These are phyloP conservation scores for Tokudaia muenninki DNA, from an alignment of 2,797 vertebrate genomes.

Conservation along the genomic window DNA sequence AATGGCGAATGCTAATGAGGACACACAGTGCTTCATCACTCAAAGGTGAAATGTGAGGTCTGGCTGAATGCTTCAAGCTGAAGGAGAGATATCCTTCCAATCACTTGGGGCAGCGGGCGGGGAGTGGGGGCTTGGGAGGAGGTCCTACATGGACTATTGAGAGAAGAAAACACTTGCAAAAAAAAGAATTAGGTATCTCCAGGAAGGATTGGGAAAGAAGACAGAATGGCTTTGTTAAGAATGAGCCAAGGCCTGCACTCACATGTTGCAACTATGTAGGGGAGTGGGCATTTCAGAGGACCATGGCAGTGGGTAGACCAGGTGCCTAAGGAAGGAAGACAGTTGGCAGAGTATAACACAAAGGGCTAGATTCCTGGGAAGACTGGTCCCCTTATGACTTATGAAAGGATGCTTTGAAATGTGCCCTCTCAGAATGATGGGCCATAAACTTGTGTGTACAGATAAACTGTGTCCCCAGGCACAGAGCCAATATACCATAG, in stretches of 20 bases:
- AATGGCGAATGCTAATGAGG: background rate
- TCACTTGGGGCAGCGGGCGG: background rate
- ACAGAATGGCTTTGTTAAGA: accelerated
- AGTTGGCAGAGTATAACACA: accelerated
- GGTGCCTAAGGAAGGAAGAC: background rate
- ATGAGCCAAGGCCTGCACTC: no score
- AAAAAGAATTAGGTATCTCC: background rate
- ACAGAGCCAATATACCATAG: background rate
- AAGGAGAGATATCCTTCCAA: background rate
- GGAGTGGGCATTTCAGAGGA: background rate
- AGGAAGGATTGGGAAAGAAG: background rate
- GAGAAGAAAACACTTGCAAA: background rate
- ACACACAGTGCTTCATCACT: background rate
- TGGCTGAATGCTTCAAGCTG: background rate
- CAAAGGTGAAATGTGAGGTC: background rate
- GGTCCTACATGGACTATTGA: accelerated
- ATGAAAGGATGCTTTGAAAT: background rate
- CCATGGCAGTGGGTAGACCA: accelerated
- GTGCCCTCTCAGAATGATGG: background rate
- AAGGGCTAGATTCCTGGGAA: background rate
- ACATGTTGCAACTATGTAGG: background rate
- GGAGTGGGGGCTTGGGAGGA: background rate
- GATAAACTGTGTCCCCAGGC: background rate
- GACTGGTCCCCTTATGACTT: background rate
- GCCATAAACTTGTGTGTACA: background rate